A percentile compares a stretch with the other conserved stretches of the same genome.
These are phyloP conservation scores for Lutjanus argentimaculatus DNA, from an alignment of 2,797 vertebrate genomes.

Conservation along the genomic window DNA sequence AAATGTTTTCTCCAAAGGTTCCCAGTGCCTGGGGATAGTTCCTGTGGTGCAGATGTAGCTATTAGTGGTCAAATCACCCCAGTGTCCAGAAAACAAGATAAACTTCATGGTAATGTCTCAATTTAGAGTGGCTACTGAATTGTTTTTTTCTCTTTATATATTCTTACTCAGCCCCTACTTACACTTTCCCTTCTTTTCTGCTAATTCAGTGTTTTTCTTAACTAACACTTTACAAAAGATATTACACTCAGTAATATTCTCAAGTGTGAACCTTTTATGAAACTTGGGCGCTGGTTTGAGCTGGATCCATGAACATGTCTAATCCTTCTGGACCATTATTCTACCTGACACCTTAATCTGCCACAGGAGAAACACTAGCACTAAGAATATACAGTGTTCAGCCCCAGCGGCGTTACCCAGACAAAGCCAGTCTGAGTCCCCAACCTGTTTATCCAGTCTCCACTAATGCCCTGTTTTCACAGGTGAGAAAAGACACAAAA, in stretches of 20 bases:
- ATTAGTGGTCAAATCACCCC: background rate
- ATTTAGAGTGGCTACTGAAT: background rate
- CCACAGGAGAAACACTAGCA: slow-evolving; percentile 71
- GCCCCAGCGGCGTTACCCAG: slow-evolving; percentile 48
- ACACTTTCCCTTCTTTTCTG: background rate
- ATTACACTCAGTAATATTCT: slow-evolving; percentile 17
- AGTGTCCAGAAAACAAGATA: background rate
- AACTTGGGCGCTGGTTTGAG: slow-evolving; percentile 37
- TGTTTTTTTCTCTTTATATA: background rate
- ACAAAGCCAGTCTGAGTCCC: slow-evolving; percentile 76
- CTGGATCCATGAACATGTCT: slow-evolving; percentile 39
- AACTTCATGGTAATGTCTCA: background rate
- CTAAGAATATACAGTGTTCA: slow-evolving; percentile 78
- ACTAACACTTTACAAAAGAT: background rate
- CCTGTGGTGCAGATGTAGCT: too few relatives aligned
- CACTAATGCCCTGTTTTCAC: slow-evolving; percentile 75
- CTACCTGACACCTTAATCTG: slow-evolving; percentile 80
- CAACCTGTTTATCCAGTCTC: slow-evolving; percentile 80
- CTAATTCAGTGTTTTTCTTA: background rate
- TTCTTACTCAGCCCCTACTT: background rate
- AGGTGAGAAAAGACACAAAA: slow-evolving; percentile 69
- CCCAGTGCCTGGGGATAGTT: too few relatives aligned
- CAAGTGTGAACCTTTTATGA: slow-evolving; percentile 38
- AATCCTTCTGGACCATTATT: slow-evolving; percentile 75
- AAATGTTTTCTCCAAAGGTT: too few relatives aligned